Percentiles rank a stretch among this genome's conserved stretches.
phyloP scores from a whole-genome alignment of 2,113 vertebrate species.

The Oenanthe oenanthe region DNA sequence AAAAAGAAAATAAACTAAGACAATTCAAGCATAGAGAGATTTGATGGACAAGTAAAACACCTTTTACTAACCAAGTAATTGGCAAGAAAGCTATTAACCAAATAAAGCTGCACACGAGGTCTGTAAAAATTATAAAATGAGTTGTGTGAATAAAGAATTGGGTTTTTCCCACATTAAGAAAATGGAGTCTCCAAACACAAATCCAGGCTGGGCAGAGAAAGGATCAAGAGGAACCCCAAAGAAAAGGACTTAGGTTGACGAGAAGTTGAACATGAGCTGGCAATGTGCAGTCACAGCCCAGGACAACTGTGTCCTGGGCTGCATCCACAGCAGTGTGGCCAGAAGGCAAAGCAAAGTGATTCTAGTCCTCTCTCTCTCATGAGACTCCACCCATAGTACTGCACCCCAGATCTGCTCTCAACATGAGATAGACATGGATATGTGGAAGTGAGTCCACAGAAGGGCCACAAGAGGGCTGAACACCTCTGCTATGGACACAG shows the following conservation, averaged over 20 bases:
- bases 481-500: background rate
- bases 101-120: too few relatives aligned
- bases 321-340: background rate
- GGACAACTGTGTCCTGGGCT: background rate
- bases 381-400: background rate
- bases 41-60: too few relatives aligned
- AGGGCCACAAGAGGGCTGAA: background rate
- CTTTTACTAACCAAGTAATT: too few relatives aligned
- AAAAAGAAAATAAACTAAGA: background rate
- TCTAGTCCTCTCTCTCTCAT: background rate
- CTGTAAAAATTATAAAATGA: too few relatives aligned
- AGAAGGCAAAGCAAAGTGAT: background rate
- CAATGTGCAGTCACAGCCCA: background rate
- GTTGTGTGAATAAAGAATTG: too few relatives aligned
- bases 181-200: background rate
- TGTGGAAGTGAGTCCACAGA: background rate
- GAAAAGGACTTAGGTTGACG: background rate
- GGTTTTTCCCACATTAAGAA: too few relatives aligned
- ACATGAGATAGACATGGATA: background rate
- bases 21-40: too few relatives aligned
- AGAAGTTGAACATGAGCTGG: background rate
- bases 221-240: background rate
- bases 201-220: background rate
- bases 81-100: too few relatives aligned
- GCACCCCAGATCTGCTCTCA: background rate